Conservation (phyloP, 2,888 invertebrate species). For the Physocephala rufipes region DNA sequence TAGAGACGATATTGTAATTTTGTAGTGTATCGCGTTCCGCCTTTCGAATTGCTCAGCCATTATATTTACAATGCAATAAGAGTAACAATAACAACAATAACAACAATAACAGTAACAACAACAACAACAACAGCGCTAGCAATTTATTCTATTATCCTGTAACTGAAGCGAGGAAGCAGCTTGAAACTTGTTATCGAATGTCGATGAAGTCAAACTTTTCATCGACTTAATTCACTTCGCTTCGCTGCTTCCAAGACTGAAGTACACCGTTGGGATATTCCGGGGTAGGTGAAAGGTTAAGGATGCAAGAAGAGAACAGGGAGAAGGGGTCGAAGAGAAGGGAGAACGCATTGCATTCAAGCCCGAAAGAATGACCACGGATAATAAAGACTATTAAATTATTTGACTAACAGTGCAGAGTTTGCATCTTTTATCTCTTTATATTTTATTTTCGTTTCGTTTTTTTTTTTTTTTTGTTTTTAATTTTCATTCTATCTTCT, state of each 20-base stretch:
- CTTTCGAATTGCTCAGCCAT: too few species aligned
- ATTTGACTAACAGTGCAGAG: background rate
- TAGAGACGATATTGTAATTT: too few species aligned
- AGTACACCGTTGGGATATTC: too few species aligned
- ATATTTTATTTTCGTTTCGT: background rate
- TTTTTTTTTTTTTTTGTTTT: background rate
- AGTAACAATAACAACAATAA: background rate
- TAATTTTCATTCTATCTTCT: background rate
- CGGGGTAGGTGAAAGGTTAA: too few species aligned
- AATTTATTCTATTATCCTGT: slow-evolving; percentile 32
- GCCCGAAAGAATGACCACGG: background rate
- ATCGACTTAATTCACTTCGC: slow-evolving; percentile 28
- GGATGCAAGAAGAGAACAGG: too few species aligned
- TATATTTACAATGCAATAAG: background rate
- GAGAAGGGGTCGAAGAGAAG: background rate
- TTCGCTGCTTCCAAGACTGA: background rate
- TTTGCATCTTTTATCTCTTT: background rate
- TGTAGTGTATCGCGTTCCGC: too few species aligned
- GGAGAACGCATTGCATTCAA: background rate
- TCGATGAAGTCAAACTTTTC: slow-evolving; percentile 32
- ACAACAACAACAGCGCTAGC: background rate
- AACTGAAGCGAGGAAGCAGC: slow-evolving; percentile 15
- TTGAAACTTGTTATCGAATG: slow-evolving; percentile 24
- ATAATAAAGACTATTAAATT: background rate
- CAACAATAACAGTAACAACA: background rate